Base-by-base conservation (phyloP, 2,888 invertebrate genomes). In the Eupeodes luniger region DNA sequence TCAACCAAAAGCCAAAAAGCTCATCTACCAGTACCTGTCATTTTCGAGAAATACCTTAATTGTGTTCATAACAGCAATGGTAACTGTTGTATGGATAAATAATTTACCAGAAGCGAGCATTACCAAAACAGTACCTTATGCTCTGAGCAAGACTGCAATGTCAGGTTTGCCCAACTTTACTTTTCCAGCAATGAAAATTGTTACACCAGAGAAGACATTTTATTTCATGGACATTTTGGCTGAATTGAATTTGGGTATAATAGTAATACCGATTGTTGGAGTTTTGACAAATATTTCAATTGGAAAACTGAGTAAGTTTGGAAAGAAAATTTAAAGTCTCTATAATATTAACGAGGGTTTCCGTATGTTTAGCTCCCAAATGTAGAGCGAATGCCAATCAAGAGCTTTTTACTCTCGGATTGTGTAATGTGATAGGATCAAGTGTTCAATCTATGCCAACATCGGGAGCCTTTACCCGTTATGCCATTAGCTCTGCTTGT, bases 211-310 rank as follows among this genome's bases (percentile, higher is more conserved):
- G 92, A 90, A 85, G 4, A 92, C 89, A 0, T 95, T 96, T 83
- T 94, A 93, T 70, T 96, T 97, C 91, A 78, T 94, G 66, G 96
- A 96, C 89, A 96, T 97, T 95, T 94, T 96, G 89, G 93, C 94
- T 83, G 95, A 96, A 91, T 94, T 98, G 70, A 97, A 97, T 75
- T 94, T 96, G 67, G 97, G 97, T 19, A 95, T 98, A 75, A 91
- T 97, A 85, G 95, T 99, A 85, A 94, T 98, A 91, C 98, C 99
- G 4, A 92, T 98, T 34, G 96, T 98, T 84, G 97, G 98, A 87
- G 96, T 98, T 89, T 94, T 99, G 79, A 98, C 98, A 61, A 98
- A 98, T 92, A 97, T 98, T 89, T 98, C 99, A 14, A 99, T 99
- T 90, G 98, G 98, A 47, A 99, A 98, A 12, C 97, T 98, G 93